phyloP scores from a whole-genome alignment of 2,888 invertebrate genomes.

The Apocheima hispidaria region DNA sequence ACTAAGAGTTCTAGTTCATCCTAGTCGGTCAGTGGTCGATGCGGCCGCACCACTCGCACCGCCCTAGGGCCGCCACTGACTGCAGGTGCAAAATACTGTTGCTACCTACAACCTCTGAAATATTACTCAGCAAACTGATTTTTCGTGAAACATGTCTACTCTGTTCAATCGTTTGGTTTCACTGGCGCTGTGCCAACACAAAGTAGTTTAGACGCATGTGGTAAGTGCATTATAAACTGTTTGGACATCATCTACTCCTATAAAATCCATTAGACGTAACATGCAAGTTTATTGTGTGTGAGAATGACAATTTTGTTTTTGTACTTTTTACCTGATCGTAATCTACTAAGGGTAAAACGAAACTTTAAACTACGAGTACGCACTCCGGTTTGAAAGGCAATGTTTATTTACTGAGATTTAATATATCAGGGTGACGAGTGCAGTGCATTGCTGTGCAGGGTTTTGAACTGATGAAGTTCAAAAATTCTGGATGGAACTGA shows the following conservation, averaged over 20 bases:
- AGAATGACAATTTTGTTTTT: slow-evolving; percentile 25
- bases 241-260: slow-evolving; percentile 16
- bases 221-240: slow-evolving; percentile 39
- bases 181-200: slow-evolving; percentile 36
- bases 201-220: slow-evolving; percentile 29
- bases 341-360: too few relatives aligned
- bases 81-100: neutral
- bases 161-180: slow-evolving; percentile 26
- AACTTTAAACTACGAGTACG: too few relatives aligned
- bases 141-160: slow-evolving; percentile 20
- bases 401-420: neutral
- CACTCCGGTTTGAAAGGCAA: too few relatives aligned
- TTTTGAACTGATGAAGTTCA: too few relatives aligned
- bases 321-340: slow-evolving; percentile 4
- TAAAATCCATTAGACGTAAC: slow-evolving; percentile 20
- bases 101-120: neutral
- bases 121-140: neutral
- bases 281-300: slow-evolving; percentile 27
- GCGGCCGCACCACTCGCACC: too few relatives aligned
- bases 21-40: too few relatives aligned
- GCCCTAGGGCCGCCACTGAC: too few relatives aligned
- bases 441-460: too few relatives aligned
- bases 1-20: too few relatives aligned
- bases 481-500: too few relatives aligned
- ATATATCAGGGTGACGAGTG: too few relatives aligned